These are phyloP conservation scores for Copidosoma aretas DNA, from an alignment of 2,888 invertebrate species.

Conservation along the genomic window DNA sequence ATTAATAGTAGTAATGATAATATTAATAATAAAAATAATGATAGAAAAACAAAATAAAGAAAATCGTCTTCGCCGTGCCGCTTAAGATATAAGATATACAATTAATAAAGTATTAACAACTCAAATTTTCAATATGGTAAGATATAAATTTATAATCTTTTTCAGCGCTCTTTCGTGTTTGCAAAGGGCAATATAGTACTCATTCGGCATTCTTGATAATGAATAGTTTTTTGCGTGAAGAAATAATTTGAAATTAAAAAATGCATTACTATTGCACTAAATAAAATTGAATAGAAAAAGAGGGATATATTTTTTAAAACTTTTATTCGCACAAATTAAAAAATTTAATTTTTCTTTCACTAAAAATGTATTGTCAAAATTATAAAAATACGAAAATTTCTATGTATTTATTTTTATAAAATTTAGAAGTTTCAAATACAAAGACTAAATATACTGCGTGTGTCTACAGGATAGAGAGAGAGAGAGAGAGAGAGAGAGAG, in stretches of 20 bases:
- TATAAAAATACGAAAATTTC: constrained; percentile 17
- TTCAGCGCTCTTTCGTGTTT: constrained; percentile 27
- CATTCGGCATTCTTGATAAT: constrained; percentile 1
- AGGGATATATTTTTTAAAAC: neutral
- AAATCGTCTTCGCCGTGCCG: constrained; percentile 35
- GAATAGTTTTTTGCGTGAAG: constrained; percentile 9
- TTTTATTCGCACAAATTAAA: neutral
- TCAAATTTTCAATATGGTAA: constrained; percentile 29
- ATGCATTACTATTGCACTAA: neutral
- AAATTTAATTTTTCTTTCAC: neutral
- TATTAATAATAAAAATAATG: constrained; percentile 20
- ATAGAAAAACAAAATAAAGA: constrained; percentile 28
- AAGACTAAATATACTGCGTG: neutral
- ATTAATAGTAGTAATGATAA: too few relatives aligned
- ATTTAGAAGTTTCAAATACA: constrained; percentile 4
- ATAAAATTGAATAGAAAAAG: neutral
- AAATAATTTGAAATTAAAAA: constrained; percentile 25
- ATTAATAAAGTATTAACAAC: constrained; percentile 34
- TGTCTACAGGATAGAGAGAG: too few relatives aligned
- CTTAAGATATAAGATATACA: constrained; percentile 30
- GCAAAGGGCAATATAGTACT: constrained; percentile 19
- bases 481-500: constrained; percentile 4
- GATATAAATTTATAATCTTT: constrained; percentile 24
- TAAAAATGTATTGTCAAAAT: constrained; percentile 9
- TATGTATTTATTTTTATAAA: constrained; percentile 3